Conservation (phyloP, 35 echinoderm and acorn worm genomes). For the Lytechinus variegatus region DNA sequence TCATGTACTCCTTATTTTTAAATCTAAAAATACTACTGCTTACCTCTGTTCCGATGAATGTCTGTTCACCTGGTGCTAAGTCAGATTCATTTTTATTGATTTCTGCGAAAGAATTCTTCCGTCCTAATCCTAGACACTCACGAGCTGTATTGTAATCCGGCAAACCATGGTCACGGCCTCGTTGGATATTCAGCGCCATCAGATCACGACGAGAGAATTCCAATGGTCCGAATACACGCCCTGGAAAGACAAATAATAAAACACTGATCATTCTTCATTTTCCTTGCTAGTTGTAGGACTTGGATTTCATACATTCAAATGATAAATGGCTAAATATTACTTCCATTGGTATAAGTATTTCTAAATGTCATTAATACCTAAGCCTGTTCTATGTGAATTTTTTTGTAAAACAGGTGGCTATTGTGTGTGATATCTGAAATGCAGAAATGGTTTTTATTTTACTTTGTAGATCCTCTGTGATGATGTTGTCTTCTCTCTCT, state of each 20-base stretch:
- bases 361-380: too few species aligned
- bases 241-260: constrained; percentile 30
- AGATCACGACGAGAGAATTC: constrained; percentile 97
- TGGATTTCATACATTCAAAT: too few species aligned
- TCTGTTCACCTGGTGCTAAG: not conserved
- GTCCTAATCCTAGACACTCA: constrained; percentile 66
- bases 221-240: constrained; percentile 91
- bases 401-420: too few species aligned
- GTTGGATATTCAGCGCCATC: constrained; percentile 94
- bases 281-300: too few species aligned
- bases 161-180: constrained; percentile 93
- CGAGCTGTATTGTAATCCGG: constrained; percentile 96
- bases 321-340: too few species aligned
- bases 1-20: too few species aligned
- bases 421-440: too few species aligned
- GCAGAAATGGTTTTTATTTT: not conserved
- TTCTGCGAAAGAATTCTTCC: constrained; percentile 43
- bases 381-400: too few species aligned
- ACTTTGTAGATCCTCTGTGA: constrained; percentile 93
- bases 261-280: too few species aligned
- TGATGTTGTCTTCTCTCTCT: constrained; percentile 94
- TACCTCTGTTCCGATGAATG: not conserved
- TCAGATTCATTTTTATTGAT: constrained; percentile 19
- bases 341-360: too few species aligned
- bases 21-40: not conserved